Conservation (phyloP, 2,888 invertebrate genomes). For the Melanophora roralis region DNA sequence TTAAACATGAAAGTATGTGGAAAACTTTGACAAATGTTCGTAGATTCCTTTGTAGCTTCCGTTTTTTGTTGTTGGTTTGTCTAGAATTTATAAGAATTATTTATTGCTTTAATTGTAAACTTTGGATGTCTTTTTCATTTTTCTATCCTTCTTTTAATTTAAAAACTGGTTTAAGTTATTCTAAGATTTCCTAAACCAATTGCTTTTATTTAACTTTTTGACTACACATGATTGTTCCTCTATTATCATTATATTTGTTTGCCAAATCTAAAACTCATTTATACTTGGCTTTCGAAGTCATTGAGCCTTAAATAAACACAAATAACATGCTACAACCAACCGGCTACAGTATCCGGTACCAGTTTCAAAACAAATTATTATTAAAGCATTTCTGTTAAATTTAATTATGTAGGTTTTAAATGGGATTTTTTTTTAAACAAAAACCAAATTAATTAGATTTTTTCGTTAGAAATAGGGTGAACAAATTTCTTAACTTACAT, state of each 20-base stretch:
- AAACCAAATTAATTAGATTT: too few species aligned
- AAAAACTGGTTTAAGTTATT: too few species aligned
- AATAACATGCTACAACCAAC: constrained; percentile 15
- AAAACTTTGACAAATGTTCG: not conserved
- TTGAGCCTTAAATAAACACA: constrained; percentile 16
- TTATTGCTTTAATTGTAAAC: constrained; percentile 13
- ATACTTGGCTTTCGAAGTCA: constrained; percentile 9
- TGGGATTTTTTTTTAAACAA: not conserved
- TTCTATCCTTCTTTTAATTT: too few species aligned
- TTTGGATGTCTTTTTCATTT: not conserved
- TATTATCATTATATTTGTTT: not conserved
- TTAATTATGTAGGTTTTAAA: not conserved
- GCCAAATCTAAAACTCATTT: constrained; percentile 10
- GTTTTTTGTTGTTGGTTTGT: not conserved
- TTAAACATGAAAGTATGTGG: not conserved
- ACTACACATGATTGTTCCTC: too few species aligned
- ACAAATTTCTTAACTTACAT: too few species aligned
- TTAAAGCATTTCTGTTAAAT: not conserved
- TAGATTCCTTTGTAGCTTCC: constrained; percentile 42
- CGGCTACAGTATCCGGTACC: constrained; percentile 38
- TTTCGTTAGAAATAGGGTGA: too few species aligned
- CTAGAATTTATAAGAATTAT: not conserved
- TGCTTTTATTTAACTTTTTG: constrained; percentile 26
- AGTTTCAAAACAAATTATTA: not conserved
- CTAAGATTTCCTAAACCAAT: not conserved